Evolutionary conservation across 2,113 vertebrate species (phyloP), one percentile per base, ranked within the genome.

Genomic region (Cisticola juncidis): DNA sequence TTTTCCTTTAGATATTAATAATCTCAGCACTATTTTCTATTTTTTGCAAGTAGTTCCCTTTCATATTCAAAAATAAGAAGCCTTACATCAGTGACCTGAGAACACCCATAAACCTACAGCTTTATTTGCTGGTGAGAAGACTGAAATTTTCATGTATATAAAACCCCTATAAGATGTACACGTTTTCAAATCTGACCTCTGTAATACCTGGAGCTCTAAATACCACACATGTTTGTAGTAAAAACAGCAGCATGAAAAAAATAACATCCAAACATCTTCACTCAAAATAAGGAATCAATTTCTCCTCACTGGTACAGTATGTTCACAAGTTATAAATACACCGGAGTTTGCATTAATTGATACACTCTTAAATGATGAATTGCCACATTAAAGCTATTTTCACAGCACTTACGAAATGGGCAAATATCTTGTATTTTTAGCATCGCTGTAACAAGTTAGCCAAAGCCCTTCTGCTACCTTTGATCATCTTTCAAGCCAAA

Each of bases 41-140:
- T 97, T 97, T 97, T 53, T n/a, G 17, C 74, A 92, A 91, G 94
- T 87, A 79, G 73, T 86, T 71, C 92, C 71, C 83, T 95, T 92
- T 96, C 97, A 90, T 87, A 90, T 86, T 96, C n/a, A 29, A 92
- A 95, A 97, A 88, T 83, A 79, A 94, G 79, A 91, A 92, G 90
- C 33, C 88, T 65, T 54, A 91, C 88, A 80, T 90, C 82, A 88
- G 74, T 65, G 64, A n/a, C 79, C 93, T 81, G 31, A 76, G 94
- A 93, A 87, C 77, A 95, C 23, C 88, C 94, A 90, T 94, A 95
- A 97, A 97, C 76, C 91, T 60, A 14, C 91, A 81, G 68, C 64
- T 83, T 92, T 89, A 86, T 94, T 92, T 91, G 64, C 50, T 87
- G 81, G 53, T 62, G 31, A 93, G 68, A 64, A 16, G 57, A 61